A percentile compares a stretch with the other conserved stretches of the same genome.
Conservation (phyloP, 2,113 vertebrate species). For the Embiotoca jacksoni region DNA sequence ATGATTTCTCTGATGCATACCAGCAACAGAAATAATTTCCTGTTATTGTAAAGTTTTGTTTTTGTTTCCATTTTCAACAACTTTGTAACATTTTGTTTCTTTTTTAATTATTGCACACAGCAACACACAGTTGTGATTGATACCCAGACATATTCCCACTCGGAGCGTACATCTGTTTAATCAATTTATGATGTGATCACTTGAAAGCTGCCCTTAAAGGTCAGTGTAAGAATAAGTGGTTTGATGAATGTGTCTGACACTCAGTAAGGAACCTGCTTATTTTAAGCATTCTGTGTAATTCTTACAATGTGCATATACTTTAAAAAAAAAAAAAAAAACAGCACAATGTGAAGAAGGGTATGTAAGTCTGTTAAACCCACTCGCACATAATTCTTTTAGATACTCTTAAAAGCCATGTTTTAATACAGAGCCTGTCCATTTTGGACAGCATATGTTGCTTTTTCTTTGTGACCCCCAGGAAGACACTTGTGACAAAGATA, state of each 20-base stretch:
- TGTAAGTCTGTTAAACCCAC: not conserved
- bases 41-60: not conserved
- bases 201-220: not conserved
- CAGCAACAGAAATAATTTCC: too few species aligned
- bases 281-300: not conserved
- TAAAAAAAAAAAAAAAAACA: not conserved
- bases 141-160: not conserved
- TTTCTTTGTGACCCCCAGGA: constrained; percentile 15
- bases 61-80: not conserved
- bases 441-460: not conserved
- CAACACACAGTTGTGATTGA: too few species aligned
- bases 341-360: too few species aligned
- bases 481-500: constrained; percentile 3
- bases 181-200: not conserved
- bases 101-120: too few species aligned
- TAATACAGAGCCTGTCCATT: not conserved
- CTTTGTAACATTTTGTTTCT: not conserved
- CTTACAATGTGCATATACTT: not conserved
- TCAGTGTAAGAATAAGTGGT: not conserved
- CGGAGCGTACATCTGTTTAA: not conserved
- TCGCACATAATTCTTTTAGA: not conserved
- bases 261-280: not conserved
- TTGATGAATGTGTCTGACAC: not conserved
- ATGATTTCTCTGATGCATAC: too few species aligned
- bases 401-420: too few species aligned